Conservation (phyloP, 64 coral and sea anemone genomes). For the Hydrozoanthus tunicans region DNA sequence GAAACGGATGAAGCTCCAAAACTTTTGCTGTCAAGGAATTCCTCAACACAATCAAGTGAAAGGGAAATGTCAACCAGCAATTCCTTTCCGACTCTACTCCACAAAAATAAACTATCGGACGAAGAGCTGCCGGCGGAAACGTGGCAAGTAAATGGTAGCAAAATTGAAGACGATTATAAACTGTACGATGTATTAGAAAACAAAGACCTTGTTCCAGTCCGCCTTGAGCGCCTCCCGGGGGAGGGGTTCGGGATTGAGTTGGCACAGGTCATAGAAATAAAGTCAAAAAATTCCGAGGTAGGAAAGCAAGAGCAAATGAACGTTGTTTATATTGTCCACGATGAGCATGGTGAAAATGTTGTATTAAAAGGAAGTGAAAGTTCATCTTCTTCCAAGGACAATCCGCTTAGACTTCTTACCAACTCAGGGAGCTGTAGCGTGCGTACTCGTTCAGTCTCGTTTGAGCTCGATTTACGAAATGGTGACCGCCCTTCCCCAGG, state of each 20-base stretch:
- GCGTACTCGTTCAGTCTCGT: conserved; percentile 31
- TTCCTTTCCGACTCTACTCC: background rate
- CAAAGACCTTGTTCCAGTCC: conserved; percentile 58
- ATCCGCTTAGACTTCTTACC: background rate
- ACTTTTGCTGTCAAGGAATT: conserved; percentile 22
- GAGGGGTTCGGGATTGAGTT: conserved; percentile 74
- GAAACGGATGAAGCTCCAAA: background rate
- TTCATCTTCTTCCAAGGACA: background rate
- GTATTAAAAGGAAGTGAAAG: conserved; percentile 25
- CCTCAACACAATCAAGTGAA: conserved; percentile 13
- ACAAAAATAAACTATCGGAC: background rate
- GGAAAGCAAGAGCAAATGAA: conserved; percentile 28
- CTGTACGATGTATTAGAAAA: conserved; percentile 63
- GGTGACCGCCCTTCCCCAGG: background rate
- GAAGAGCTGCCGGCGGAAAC: background rate
- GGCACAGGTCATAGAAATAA: conserved; percentile 72
- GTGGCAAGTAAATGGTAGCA: background rate
- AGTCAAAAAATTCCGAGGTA: background rate
- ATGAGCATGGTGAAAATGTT: conserved; percentile 68
- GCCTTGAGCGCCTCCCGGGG: conserved; percentile 34
- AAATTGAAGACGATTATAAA: conserved; percentile 3
- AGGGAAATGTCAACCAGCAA: background rate
- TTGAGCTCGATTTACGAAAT: conserved; percentile 3
- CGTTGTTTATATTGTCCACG: conserved; percentile 81
- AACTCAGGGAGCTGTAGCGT: background rate